Base-by-base conservation (phyloP, 2,888 invertebrate genomes). In the Mythimna loreyi region DNA sequence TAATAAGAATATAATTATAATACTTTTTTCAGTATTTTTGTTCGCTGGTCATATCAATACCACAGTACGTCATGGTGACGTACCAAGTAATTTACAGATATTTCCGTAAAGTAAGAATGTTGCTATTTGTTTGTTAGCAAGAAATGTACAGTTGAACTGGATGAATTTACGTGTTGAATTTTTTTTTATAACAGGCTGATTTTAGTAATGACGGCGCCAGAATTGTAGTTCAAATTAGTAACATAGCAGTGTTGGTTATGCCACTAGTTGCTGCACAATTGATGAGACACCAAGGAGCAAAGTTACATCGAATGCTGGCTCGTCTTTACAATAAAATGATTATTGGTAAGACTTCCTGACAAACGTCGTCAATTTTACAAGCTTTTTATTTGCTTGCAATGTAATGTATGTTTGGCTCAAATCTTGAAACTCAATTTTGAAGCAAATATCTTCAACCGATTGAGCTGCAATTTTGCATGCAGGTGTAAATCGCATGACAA, bases 1-100 rank as follows among this genome's bases (percentile, higher is more conserved):
- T n/a, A n/a, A 36, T 36, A 36, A 11, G 0, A 36, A 13, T 36
- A 36, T 11, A 13, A 36, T 36, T 36, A 3, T 11, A 11, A 36
- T 36, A 11, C 13, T 1, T 59, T 43, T 70, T 69, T 30, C 53
- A 70, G 69, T 60, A 47, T 36, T 60, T 70, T 0, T 70, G 53
- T 23, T 36, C 53, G 8, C n/a, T 69, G 7, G 16, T 30, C 16
- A 8, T 69, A 36, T 45, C 69, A 5, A n/a, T 16, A 53, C 3
- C n/a, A 13, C 30, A 70, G 5, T 30, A 11, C 9, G 60, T 53
- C 40, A 30, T 60, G 16, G 3, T 60, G 36, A 6, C n/a, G 16
- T 60, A 60, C n/a, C 36, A 30, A 28, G 11, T 69, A 5, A 45
- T 36, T 36, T 59, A 52, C 45, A 23, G 16, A 3, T 19, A 43